Evolutionary conservation across 2,113 vertebrate species (phyloP).

Genomic region (Pluvianellus socialis): DNA sequence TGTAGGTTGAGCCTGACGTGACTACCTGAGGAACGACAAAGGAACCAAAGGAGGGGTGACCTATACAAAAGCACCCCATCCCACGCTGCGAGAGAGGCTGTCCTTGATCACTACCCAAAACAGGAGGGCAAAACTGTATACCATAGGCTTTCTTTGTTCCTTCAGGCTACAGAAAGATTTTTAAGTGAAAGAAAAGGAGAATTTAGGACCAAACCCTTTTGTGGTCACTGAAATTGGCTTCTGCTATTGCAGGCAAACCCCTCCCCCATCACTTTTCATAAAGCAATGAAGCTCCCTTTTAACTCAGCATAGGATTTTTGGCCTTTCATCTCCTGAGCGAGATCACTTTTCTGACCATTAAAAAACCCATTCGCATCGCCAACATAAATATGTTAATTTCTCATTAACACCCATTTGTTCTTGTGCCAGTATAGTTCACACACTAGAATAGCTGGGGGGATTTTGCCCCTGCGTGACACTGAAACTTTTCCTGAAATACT

Average conservation of each 20-base stretch:
- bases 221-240: neutral
- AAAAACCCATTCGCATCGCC: neutral
- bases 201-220: neutral
- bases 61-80: neutral
- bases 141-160: neutral
- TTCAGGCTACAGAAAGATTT: neutral
- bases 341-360: neutral
- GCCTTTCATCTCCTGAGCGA: slow-evolving; percentile 14
- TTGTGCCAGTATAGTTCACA: neutral
- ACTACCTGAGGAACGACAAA: neutral
- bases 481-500: neutral
- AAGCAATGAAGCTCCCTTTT: neutral
- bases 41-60: neutral
- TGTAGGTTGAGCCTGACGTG: neutral
- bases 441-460: neutral
- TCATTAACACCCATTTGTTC: slow-evolving; percentile 28
- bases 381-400: neutral
- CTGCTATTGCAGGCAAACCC: neutral
- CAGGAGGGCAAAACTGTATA: neutral
- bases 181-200: neutral
- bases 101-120: neutral
- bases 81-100: accelerated
- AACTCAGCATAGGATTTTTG: neutral
- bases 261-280: neutral
- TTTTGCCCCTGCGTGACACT: neutral